A percentile compares a stretch with the other conserved stretches of the same genome.
phyloP scores from a whole-genome alignment of 2,888 invertebrate species.

The Epinotia demarniana region DNA sequence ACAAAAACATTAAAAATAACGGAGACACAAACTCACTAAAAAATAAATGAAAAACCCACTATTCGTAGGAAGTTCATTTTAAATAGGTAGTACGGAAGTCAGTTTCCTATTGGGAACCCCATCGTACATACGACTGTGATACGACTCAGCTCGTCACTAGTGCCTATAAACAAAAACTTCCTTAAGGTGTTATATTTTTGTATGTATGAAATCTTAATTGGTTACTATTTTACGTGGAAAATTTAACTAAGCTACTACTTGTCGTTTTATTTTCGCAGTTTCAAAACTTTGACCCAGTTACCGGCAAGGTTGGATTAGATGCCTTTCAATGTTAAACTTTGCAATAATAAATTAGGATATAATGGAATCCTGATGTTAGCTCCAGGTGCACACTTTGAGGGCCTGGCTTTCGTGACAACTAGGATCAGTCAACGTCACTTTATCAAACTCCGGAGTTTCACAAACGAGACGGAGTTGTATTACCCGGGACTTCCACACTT shows the following conservation, averaged over 20 bases:
- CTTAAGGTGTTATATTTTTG: background rate
- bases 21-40: too few relatives aligned
- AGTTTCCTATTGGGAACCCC: slow-evolving; percentile 1
- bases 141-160: background rate
- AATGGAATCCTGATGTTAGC: slow-evolving; percentile 1
- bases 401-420: background rate
- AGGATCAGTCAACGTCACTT: slow-evolving; percentile 2
- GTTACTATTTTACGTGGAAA: background rate
- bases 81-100: background rate
- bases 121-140: background rate
- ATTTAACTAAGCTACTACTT: background rate
- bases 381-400: background rate
- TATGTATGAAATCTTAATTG: background rate
- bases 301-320: too few relatives aligned
- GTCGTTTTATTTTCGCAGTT: background rate
- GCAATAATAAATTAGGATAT: background rate
- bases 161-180: background rate
- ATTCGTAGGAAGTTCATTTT: slow-evolving; percentile 1
- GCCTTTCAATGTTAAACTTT: background rate
- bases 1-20: too few relatives aligned
- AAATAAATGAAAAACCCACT: too few relatives aligned
- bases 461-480: background rate
- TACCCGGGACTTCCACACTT: slow-evolving; percentile 3
- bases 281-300: background rate
- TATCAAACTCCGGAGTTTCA: slow-evolving; percentile 6